Evolutionary conservation across 2,888 invertebrate genomes (phyloP).

Genomic region (Therioaphis trifolii): DNA sequence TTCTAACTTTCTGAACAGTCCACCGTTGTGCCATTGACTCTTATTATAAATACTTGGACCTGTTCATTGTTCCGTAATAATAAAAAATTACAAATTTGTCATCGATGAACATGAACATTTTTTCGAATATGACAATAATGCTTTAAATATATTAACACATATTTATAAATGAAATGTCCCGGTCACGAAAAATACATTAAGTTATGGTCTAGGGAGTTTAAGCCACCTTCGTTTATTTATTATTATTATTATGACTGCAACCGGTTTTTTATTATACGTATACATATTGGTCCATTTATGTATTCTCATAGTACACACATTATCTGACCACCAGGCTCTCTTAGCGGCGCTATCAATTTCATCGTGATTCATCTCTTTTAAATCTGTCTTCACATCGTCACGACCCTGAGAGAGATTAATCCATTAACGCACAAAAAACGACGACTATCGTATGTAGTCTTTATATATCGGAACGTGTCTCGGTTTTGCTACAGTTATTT

Average conservation of each 20-base stretch:
- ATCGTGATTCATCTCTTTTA: conserved; percentile 38
- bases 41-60: background rate
- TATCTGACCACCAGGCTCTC: background rate
- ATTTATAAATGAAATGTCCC: conserved; percentile 24
- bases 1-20: conserved; percentile 25
- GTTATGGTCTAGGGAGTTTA: conserved; percentile 22
- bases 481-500: conserved; percentile 30
- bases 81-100: background rate
- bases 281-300: conserved; percentile 1
- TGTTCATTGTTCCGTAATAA: background rate
- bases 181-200: conserved; percentile 56
- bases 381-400: conserved; percentile 35
- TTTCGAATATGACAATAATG: conserved; percentile 19
- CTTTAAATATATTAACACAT: conserved; percentile 10
- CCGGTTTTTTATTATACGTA: background rate
- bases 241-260: conserved; percentile 4
- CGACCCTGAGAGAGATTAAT: conserved; percentile 42
- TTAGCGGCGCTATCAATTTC: conserved; percentile 41
- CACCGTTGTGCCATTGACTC: background rate
- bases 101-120: background rate
- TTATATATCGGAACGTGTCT: background rate
- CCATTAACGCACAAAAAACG: conserved; percentile 7
- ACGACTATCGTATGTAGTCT: background rate
- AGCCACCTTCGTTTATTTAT: conserved; percentile 22
- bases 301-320: background rate